These are phyloP conservation scores for Clinocottus analis DNA, from an alignment of 2,113 vertebrate genomes.

Conservation along the genomic window DNA sequence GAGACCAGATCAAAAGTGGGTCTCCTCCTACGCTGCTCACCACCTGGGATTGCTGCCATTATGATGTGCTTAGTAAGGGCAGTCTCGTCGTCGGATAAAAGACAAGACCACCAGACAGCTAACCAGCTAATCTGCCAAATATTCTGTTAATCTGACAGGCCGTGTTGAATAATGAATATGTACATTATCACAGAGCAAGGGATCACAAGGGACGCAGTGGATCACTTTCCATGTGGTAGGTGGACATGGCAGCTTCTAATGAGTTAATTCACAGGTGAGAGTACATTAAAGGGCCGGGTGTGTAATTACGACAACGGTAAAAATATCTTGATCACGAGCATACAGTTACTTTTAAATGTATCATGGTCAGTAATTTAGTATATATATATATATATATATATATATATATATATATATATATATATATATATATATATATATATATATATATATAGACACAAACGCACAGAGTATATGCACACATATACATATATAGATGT, in stretches of 20 bases:
- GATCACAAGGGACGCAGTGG: conserved; percentile 39
- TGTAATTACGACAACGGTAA: conserved; percentile 32
- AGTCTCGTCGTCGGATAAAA: conserved; percentile 47
- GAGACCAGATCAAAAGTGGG: conserved; percentile 37
- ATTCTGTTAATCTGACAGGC: conserved; percentile 68
- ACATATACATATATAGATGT: no score
- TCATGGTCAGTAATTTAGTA: neutral
- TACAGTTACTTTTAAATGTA: conserved; percentile 15
- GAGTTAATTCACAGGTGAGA: conserved; percentile 63
- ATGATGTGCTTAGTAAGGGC: conserved; percentile 44
- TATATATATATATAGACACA: no score
- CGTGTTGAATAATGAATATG: conserved; percentile 70
- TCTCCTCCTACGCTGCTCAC: neutral
- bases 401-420: no score
- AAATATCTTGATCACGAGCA: conserved; percentile 10
- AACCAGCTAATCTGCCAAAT: conserved; percentile 61
- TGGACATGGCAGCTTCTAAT: conserved; percentile 62
- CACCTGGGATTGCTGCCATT: conserved; percentile 47
- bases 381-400: no score
- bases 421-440: no score
- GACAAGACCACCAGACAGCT: conserved; percentile 61
- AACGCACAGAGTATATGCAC: no score
- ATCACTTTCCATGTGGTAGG: conserved; percentile 50
- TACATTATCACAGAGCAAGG: conserved; percentile 68
- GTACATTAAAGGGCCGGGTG: conserved; percentile 13